Conservation (phyloP, 2,888 invertebrate genomes). For the Drosophila kambysellisi region DNA sequence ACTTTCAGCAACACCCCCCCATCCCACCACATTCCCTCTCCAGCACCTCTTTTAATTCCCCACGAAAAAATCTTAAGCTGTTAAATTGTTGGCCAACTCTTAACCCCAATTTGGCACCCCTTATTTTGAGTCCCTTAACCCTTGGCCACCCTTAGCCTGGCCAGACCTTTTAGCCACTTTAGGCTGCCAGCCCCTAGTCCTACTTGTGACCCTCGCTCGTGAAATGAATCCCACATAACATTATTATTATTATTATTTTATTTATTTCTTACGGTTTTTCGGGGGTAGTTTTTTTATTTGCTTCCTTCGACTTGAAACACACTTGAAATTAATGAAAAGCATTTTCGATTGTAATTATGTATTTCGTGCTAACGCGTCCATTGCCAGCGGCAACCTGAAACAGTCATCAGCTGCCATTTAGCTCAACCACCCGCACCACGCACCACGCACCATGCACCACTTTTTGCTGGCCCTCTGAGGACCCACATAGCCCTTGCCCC, state of each 20-base stretch:
- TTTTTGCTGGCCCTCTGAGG: not conserved
- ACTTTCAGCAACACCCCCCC: not conserved
- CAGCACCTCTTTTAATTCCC: not conserved
- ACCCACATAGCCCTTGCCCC: not conserved
- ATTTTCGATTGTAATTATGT: slow-evolving; percentile 79
- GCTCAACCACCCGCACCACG: not conserved
- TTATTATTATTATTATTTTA: slow-evolving; percentile 37
- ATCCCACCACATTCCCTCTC: not conserved
- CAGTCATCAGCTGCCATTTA: slow-evolving; percentile 43
- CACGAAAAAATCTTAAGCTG: slow-evolving; percentile 48
- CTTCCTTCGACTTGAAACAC: slow-evolving; percentile 48
- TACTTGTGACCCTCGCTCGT: slow-evolving; percentile 4
- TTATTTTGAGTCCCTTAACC: slow-evolving; percentile 8
- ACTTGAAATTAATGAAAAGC: slow-evolving; percentile 79
- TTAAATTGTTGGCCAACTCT: slow-evolving; percentile 57
- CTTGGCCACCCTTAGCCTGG: slow-evolving; percentile 5
- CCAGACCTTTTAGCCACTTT: slow-evolving; percentile 5
- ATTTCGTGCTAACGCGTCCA: slow-evolving; percentile 71
- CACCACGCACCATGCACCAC: not conserved
- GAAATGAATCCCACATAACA: slow-evolving; percentile 51
- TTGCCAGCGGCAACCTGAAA: slow-evolving; percentile 38
- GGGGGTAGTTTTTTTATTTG: slow-evolving; percentile 10
- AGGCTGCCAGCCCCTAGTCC: not conserved
- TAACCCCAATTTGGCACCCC: slow-evolving; percentile 56
- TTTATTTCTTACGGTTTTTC: slow-evolving; percentile 1